Conservation (phyloP, 2,888 invertebrate species). For the Mimachlamys varia region DNA sequence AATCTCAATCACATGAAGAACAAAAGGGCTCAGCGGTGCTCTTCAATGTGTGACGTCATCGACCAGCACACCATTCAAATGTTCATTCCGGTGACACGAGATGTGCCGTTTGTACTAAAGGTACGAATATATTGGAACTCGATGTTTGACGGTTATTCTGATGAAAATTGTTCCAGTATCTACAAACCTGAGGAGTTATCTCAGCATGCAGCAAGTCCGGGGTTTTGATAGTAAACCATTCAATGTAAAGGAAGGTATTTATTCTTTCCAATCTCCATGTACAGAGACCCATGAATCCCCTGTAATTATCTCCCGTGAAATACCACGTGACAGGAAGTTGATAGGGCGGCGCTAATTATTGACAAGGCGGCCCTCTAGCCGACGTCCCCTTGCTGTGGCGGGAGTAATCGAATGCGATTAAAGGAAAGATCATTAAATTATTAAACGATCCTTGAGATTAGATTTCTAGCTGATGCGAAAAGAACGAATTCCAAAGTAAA, state of each 20-base stretch:
- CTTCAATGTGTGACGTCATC: too few species aligned
- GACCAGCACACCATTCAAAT: too few species aligned
- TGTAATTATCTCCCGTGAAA: slow-evolving; percentile 20
- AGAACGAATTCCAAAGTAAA: slow-evolving; percentile 12
- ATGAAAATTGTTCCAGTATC: not conserved
- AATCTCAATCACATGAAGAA: too few species aligned
- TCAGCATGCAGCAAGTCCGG: not conserved
- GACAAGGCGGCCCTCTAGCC: not conserved
- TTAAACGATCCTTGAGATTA: slow-evolving; percentile 34
- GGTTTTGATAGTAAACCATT: not conserved
- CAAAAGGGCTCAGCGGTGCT: too few species aligned
- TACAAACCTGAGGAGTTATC: not conserved
- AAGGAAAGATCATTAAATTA: not conserved
- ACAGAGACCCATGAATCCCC: not conserved
- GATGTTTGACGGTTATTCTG: not conserved
- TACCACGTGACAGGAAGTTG: slow-evolving; percentile 25
- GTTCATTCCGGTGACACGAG: not conserved
- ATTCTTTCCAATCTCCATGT: not conserved
- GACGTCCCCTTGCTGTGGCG: not conserved
- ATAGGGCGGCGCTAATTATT: slow-evolving; percentile 18
- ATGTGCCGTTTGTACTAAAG: not conserved
- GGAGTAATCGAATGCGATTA: slow-evolving; percentile 15
- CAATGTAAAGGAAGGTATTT: not conserved
- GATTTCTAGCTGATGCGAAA: not conserved
- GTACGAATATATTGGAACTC: not conserved